These are phyloP conservation scores for Drosophila triauraria DNA, from an alignment of 1,140 invertebrate species.

Conservation along the genomic window DNA sequence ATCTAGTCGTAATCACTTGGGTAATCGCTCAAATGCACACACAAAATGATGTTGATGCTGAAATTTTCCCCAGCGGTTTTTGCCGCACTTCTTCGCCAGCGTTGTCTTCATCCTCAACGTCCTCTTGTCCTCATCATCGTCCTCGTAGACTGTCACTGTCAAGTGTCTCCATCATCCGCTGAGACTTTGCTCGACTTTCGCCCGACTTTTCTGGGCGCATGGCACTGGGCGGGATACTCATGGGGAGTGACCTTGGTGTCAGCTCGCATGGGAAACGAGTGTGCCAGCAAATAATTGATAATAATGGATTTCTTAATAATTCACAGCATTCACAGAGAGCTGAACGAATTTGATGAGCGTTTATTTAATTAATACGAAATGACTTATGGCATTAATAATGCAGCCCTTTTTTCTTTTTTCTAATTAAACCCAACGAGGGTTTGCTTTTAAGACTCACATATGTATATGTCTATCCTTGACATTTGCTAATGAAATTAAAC, in stretches of 20 bases:
- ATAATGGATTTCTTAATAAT: constrained; percentile 49
- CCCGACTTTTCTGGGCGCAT: constrained; percentile 13
- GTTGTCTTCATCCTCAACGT: constrained; percentile 9
- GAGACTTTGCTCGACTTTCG: constrained; percentile 16
- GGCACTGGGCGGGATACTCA: neutral
- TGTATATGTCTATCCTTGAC: neutral
- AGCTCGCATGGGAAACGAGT: constrained; percentile 35
- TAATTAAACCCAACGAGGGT: neutral
- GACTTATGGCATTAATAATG: neutral
- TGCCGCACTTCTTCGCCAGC: constrained; percentile 8
- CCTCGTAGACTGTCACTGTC: constrained; percentile 39
- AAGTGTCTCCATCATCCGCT: constrained; percentile 41
- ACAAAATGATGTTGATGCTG: constrained; percentile 54
- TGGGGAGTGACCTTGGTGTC: constrained; percentile 34
- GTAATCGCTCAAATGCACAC: constrained; percentile 58
- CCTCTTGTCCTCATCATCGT: neutral
- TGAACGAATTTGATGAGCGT: constrained; percentile 16
- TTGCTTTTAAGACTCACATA: neutral
- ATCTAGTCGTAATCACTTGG: constrained; percentile 57
- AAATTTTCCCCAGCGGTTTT: constrained; percentile 41
- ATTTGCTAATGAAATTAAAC: neutral
- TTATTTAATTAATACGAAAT: constrained; percentile 29
- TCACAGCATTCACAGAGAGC: constrained; percentile 14
- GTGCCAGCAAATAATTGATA: constrained; percentile 42
- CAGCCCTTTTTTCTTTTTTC: neutral